phyloP scores from a whole-genome alignment of 2,888 invertebrate species.

The Nephrotoma guestfalica region DNA sequence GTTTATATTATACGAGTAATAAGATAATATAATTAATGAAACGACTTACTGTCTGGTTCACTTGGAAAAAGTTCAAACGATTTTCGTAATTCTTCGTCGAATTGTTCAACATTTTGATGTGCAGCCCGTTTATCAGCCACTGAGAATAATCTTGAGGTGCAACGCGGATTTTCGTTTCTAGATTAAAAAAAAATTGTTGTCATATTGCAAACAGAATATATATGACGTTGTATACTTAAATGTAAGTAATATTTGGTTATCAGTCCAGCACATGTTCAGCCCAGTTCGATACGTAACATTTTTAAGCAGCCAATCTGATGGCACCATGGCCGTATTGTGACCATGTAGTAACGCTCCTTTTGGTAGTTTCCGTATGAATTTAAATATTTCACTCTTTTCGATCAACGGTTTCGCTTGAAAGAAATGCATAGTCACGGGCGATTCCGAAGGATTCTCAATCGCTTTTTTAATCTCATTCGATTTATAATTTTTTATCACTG shows the following conservation, averaged over 20 bases:
- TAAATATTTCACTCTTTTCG: constrained; percentile 40
- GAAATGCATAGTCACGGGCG: constrained; percentile 32
- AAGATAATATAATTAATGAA: neutral
- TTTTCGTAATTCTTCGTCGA: constrained; percentile 39
- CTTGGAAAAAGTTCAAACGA: constrained; percentile 42
- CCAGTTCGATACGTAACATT: constrained; percentile 36
- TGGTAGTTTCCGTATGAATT: constrained; percentile 42
- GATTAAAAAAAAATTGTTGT: neutral
- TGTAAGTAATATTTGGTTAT: constrained; percentile 25
- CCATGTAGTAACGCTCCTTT: constrained; percentile 43
- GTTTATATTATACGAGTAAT: too few relatives aligned
- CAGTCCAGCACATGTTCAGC: constrained; percentile 25
- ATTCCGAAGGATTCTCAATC: neutral
- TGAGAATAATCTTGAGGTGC: neutral
- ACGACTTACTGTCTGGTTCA: constrained; percentile 28
- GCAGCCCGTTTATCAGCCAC: constrained; percentile 27
- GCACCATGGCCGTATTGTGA: constrained; percentile 40
- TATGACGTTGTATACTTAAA: neutral
- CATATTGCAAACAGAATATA: neutral
- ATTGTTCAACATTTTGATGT: constrained; percentile 27
- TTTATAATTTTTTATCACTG: neutral
- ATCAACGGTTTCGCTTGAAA: constrained; percentile 36
- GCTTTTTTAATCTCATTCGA: constrained; percentile 12
- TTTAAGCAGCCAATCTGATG: constrained; percentile 35
- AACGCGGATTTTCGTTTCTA: neutral